phyloP scores from a whole-genome alignment of 1,140 invertebrate species.

The Procambarus clarkii region DNA sequence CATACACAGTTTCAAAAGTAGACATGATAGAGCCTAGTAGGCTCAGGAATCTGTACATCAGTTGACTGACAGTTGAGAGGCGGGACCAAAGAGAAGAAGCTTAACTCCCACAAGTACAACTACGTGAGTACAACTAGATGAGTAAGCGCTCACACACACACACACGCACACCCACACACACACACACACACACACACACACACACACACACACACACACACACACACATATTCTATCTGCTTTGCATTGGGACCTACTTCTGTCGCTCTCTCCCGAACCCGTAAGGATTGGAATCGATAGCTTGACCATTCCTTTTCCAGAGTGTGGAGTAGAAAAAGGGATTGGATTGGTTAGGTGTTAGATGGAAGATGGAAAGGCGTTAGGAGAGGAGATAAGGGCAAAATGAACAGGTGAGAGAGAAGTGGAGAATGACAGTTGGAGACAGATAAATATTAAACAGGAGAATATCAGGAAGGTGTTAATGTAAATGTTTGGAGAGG shows the following conservation, averaged over 20 bases:
- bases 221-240: background rate
- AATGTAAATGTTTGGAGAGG: background rate
- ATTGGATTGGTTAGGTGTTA: background rate
- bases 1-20: too few relatives aligned
- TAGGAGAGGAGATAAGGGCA: background rate
- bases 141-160: too few relatives aligned
- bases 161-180: too few relatives aligned
- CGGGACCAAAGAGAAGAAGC: too few relatives aligned
- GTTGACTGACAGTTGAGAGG: too few relatives aligned
- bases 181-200: too few relatives aligned
- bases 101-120: too few relatives aligned
- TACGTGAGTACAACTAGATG: too few relatives aligned
- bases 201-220: too few relatives aligned
- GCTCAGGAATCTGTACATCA: too few relatives aligned
- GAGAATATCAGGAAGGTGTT: background rate
- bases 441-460: background rate
- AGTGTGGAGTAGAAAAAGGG: background rate
- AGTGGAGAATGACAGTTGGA: background rate
- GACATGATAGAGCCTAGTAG: too few relatives aligned
- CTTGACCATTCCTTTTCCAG: slow-evolving; percentile 1
- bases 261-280: background rate
- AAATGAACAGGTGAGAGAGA: background rate
- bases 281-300: slow-evolving; percentile 8
- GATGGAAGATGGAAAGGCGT: background rate
- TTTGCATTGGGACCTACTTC: slow-evolving; percentile 30